Conservation (phyloP, 2,797 vertebrate genomes). For the Parauchenoglanis punctatus region DNA sequence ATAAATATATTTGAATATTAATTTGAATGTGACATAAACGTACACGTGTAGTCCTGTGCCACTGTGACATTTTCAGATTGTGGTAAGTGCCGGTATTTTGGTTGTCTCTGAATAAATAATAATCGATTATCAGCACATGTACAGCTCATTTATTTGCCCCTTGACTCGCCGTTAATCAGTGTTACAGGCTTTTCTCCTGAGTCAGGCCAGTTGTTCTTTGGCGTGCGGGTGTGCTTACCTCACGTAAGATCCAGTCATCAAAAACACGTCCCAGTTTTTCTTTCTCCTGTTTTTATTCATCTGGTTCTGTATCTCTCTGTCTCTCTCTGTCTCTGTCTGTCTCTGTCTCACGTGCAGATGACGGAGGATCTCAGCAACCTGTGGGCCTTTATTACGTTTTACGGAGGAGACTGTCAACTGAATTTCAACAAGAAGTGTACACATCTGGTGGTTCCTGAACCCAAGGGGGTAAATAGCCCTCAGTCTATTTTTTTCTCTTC, state of each 20-base stretch:
- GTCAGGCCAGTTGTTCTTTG: slow-evolving; percentile 92
- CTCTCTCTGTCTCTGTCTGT: slow-evolving; percentile 20
- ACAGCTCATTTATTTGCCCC: slow-evolving; percentile 30
- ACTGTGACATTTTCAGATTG: background rate
- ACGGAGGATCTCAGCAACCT: slow-evolving; percentile 86
- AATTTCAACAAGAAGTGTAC: slow-evolving; percentile 94
- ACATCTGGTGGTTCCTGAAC: slow-evolving; percentile 92
- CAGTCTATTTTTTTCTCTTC: background rate
- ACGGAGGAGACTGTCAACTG: slow-evolving; percentile 93
- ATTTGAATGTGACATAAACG: background rate
- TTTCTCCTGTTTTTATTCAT: background rate
- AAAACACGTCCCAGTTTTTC: background rate
- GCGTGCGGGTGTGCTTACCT: slow-evolving; percentile 91
- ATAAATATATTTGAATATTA: background rate
- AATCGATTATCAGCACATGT: background rate
- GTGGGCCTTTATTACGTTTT: slow-evolving; percentile 94
- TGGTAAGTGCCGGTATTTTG: background rate
- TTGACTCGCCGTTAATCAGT: slow-evolving; percentile 78
- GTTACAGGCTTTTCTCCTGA: slow-evolving; percentile 98
- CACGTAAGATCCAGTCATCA: slow-evolving; percentile 76
- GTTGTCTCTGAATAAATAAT: background rate
- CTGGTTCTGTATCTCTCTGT: slow-evolving; percentile 18
- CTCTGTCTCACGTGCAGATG: slow-evolving; percentile 72
- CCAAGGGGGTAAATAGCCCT: slow-evolving; percentile 86
- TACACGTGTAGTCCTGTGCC: background rate